Base-by-base conservation (phyloP, 2,113 vertebrate species). In the Brachionichthys hirsutus region DNA sequence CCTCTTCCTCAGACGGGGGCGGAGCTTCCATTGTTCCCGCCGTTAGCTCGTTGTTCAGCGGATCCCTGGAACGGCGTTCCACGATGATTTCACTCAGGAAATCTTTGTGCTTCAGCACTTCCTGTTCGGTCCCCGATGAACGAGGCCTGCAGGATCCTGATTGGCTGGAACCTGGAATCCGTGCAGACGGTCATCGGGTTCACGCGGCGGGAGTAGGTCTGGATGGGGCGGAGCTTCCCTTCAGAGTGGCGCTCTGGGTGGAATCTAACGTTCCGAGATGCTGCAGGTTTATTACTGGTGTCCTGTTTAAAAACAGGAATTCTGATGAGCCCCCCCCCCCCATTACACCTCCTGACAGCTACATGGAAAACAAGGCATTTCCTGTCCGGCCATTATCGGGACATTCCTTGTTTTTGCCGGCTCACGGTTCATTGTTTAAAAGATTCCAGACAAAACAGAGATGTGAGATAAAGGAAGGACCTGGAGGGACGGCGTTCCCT, bases 321-420 rank as follows among this genome's bases (percentile, higher is more conserved):
- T n/a, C n/a, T n/a, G n/a, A n/a, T n/a, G n/a, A 30, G 3, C 24
- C 24, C 24, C 24, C 24, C 24, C 24, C 24, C 24, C 24, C 24
- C 24, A 30, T 67, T 44, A 66, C 73, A 78, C 56, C 54, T 67
- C 62, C 66, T 66, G 58, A 60, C 68, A 70, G 47, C 22, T 57
- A 67, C 62, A 67, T 76, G 73, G 68, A 63, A 79, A 74, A 82
- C 81, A 72, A 68, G 62, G 68, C 41, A 45, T 67, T 89, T 85
- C 80, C 85, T 14, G 4, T 65, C 22, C 5, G 44, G 42, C 16
- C 36, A 44, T 69, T 77, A 67, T 60, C 19, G 6, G 67, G 49
- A 9, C 54, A 30, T 73, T 70, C 81, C 77, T 67, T 77, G 72
- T 88, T 78, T n/a, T 75, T 82, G 64, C 22, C 52, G 70, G 36